A percentile compares a stretch with the other conserved stretches of the same genome.
These are phyloP conservation scores for Ageneiosus marmoratus DNA, from an alignment of 2,113 vertebrate genomes.

Conservation along the genomic window DNA sequence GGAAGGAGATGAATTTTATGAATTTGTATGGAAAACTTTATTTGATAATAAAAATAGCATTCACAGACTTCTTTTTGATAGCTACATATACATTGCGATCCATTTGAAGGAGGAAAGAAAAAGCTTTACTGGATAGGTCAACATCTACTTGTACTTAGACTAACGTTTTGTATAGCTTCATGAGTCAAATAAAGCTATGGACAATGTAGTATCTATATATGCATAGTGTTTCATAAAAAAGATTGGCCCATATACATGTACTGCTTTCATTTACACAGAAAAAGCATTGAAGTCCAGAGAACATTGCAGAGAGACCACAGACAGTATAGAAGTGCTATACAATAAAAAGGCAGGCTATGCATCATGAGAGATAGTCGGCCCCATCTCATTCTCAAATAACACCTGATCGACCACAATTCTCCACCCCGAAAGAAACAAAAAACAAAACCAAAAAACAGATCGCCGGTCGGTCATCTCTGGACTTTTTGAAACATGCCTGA, in stretches of 20 bases:
- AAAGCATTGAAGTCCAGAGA: constrained; percentile 81
- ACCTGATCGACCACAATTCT: constrained; percentile 4
- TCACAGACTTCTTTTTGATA: constrained; percentile 91
- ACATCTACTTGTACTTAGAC: constrained; percentile 85
- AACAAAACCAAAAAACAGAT: constrained; percentile 43
- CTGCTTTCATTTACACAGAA: constrained; percentile 88
- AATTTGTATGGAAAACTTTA: constrained; percentile 96
- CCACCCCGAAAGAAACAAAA: not conserved
- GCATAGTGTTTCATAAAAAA: constrained; percentile 98
- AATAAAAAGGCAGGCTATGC: constrained; percentile 91
- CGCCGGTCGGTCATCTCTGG: constrained; percentile 51
- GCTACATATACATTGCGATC: constrained; percentile 93
- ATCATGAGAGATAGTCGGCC: constrained; percentile 81
- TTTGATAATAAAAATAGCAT: constrained; percentile 97
- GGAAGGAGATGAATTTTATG: constrained; percentile 35
- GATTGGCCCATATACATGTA: constrained; percentile 95
- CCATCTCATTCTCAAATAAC: constrained; percentile 46
- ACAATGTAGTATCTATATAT: constrained; percentile 99
- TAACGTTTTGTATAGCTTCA: constrained; percentile 88
- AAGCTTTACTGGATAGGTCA: constrained; percentile 84
- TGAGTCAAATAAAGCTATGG: constrained; percentile 98
- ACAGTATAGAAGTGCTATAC: constrained; percentile 88
- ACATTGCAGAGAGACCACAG: constrained; percentile 87
- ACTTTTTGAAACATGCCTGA: constrained; percentile 82
- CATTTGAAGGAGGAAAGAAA: constrained; percentile 82